Conservation (phyloP, 2,113 vertebrate genomes). For the Amblyopsis rosae region DNA sequence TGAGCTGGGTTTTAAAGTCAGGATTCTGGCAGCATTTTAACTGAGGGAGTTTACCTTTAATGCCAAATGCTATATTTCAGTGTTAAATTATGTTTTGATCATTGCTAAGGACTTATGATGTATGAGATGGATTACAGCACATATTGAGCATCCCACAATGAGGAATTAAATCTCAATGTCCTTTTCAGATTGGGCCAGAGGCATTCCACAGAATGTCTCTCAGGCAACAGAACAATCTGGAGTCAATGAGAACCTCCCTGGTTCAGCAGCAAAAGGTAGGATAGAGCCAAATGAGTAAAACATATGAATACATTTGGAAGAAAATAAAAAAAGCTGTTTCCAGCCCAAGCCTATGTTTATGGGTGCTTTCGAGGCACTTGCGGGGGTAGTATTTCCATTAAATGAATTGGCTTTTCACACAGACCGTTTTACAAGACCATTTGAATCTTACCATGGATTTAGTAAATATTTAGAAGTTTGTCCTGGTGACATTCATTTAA, state of each 20-base stretch:
- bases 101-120: conserved; percentile 2
- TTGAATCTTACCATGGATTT: background rate
- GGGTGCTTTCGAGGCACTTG: background rate
- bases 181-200: conserved; percentile 80
- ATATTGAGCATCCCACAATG: background rate
- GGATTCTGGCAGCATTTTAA: too few species aligned
- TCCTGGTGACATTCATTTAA: background rate
- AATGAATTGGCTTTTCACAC: background rate
- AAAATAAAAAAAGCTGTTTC: conserved; percentile 6
- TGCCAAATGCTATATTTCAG: too few species aligned
- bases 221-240: conserved; percentile 68
- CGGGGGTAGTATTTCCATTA: conserved; percentile 19
- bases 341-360: conserved; percentile 20
- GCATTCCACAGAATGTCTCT: conserved; percentile 50
- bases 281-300: conserved; percentile 15
- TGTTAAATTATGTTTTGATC: background rate
- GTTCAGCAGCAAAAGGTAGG: conserved; percentile 74
- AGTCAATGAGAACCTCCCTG: conserved; percentile 66
- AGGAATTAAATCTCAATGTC: conserved; percentile 36
- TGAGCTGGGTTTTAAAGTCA: too few species aligned
- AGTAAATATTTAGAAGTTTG: background rate
- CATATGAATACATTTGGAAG: conserved; percentile 3
- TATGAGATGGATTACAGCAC: conserved; percentile 25
- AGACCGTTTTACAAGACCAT: too few species aligned
- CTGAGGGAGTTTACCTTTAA: too few species aligned